These are phyloP conservation scores for Pempheris klunzingeri DNA, from an alignment of 2,797 vertebrate genomes.

Conservation along the genomic window DNA sequence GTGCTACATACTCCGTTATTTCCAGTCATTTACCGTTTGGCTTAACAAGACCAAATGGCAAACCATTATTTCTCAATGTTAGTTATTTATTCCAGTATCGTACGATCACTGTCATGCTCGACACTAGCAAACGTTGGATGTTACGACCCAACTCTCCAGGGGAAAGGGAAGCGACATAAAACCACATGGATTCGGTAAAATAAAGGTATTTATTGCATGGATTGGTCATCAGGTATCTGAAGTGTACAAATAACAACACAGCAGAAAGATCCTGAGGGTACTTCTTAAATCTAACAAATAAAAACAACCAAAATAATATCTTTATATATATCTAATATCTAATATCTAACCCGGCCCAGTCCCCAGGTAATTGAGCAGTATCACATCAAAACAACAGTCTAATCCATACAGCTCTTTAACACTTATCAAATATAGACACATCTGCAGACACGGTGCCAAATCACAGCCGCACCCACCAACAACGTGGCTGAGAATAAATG, in stretches of 20 bases:
- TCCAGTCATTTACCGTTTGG: not conserved
- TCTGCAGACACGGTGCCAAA: not conserved
- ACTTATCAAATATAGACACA: not conserved
- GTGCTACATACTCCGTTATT: not conserved
- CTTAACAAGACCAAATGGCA: not conserved
- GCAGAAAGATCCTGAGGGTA: not conserved
- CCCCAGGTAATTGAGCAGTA: not conserved
- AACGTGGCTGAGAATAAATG: not conserved
- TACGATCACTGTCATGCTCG: not conserved
- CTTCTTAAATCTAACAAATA: not conserved
- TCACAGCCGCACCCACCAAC: not conserved
- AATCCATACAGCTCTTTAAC: not conserved
- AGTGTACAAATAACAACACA: not conserved
- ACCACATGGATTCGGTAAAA: not conserved
- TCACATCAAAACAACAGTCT: not conserved
- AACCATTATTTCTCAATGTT: not conserved
- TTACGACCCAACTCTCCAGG: not conserved
- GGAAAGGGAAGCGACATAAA: not conserved
- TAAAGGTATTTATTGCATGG: not conserved
- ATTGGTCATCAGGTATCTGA: not conserved
- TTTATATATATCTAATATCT: too few relatives aligned
- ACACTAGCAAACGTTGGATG: not conserved
- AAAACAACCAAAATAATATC: not conserved
- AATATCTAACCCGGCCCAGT: not conserved
- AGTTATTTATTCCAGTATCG: not conserved